These are phyloP conservation scores for Portevinia maculata DNA, from an alignment of 2,888 invertebrate species.

Conservation along the genomic window DNA sequence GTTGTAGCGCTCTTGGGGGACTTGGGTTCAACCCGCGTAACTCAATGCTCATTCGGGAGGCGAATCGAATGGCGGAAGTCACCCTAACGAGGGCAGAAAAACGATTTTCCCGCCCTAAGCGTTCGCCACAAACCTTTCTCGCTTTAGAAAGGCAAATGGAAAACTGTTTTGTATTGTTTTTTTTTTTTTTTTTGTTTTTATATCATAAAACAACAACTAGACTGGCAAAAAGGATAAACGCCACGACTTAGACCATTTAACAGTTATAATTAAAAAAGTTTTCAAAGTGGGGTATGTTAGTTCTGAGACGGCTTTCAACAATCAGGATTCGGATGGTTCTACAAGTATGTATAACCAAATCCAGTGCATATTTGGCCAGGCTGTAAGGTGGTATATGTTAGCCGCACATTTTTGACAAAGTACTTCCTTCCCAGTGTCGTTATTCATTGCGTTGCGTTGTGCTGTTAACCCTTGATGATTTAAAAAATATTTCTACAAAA, in stretches of 20 bases:
- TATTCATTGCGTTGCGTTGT: conserved; percentile 21
- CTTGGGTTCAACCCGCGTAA: too few species aligned
- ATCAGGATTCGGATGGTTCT: not conserved
- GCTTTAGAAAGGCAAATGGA: conserved; percentile 50
- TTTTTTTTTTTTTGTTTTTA: conserved; percentile 38
- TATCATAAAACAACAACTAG: conserved; percentile 53
- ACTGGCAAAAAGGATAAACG: conserved; percentile 53
- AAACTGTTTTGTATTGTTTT: conserved; percentile 44
- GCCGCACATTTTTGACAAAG: conserved; percentile 60
- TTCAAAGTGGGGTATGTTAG: conserved; percentile 49
- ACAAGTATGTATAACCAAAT: not conserved
- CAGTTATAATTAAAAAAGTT: conserved; percentile 73
- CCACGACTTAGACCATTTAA: conserved; percentile 64
- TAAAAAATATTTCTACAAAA: conserved; percentile 12
- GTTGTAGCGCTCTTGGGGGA: too few species aligned
- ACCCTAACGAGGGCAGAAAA: conserved; percentile 63
- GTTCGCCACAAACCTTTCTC: conserved; percentile 1
- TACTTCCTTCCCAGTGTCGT: conserved; percentile 46
- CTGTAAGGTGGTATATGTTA: conserved; percentile 21
- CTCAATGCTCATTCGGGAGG: not conserved
- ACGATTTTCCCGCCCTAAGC: conserved; percentile 13
- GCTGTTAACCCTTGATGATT: conserved; percentile 51
- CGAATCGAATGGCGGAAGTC: conserved; percentile 70
- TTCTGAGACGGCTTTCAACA: conserved; percentile 23
- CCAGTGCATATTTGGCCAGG: conserved; percentile 17